Conservation (phyloP, 64 coral and sea anemone genomes). For the Dendronephthya gigantea region DNA sequence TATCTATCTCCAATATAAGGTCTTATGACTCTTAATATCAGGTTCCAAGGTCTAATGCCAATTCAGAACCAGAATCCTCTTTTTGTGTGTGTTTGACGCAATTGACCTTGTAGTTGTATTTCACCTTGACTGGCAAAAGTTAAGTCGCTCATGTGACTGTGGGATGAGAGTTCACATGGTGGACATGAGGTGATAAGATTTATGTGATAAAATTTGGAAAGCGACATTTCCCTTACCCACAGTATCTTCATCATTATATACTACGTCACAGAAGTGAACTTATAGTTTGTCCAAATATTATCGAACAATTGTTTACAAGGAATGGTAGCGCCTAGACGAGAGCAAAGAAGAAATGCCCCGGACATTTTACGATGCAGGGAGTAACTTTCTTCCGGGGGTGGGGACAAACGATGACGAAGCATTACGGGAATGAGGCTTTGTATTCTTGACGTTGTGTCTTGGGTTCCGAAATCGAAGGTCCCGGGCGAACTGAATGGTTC, state of each 20-base stretch:
- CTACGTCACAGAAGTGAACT: constrained; percentile 4
- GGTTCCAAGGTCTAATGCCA: no score
- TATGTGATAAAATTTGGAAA: no score
- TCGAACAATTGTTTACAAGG: constrained; percentile 76
- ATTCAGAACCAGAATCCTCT: no score
- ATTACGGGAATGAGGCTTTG: constrained; percentile 80
- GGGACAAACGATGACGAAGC: constrained; percentile 86
- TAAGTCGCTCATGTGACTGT: no score
- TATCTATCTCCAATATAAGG: no score
- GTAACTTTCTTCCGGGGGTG: constrained; percentile 92
- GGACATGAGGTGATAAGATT: no score
- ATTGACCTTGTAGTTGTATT: no score
- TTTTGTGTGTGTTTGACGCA: no score
- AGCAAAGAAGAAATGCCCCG: constrained; percentile 79
- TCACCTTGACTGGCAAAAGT: no score
- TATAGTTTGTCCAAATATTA: constrained; percentile 76
- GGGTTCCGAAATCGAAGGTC: constrained; percentile 63
- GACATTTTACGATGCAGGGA: constrained; percentile 97
- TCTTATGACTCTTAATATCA: no score
- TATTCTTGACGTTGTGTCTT: constrained; percentile 78
- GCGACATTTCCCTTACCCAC: no score
- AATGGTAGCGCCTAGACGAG: constrained; percentile 71
- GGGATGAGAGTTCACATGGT: no score
- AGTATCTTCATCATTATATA: not conserved
- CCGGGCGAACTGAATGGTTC: constrained; percentile 58